phyloP scores from a whole-genome alignment of 2,113 vertebrate genomes.

The Otis tarda region DNA sequence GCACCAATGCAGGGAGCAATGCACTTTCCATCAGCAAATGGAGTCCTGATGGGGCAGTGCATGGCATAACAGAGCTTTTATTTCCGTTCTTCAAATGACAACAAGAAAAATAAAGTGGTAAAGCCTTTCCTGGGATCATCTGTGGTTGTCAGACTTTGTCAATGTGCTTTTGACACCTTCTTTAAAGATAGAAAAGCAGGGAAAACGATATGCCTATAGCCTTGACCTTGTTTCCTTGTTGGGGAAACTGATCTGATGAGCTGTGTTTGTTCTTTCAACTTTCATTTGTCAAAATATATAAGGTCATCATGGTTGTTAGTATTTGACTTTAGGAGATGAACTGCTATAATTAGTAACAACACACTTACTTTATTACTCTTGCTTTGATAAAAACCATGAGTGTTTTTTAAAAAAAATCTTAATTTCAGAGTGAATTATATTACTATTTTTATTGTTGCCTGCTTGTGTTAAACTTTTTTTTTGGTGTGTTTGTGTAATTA shows the following conservation, averaged over 20 bases:
- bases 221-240: slow-evolving; percentile 49
- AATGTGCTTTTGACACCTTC: slow-evolving; percentile 50
- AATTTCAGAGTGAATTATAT: slow-evolving; percentile 62
- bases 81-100: slow-evolving; percentile 63
- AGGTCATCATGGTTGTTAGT: slow-evolving; percentile 6
- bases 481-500: slow-evolving; percentile 48
- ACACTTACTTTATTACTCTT: slow-evolving; percentile 50
- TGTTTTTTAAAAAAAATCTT: slow-evolving; percentile 14
- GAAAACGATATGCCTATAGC: neutral
- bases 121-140: slow-evolving; percentile 51
- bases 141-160: slow-evolving; percentile 63
- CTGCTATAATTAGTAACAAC: slow-evolving; percentile 54
- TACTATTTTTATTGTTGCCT: slow-evolving; percentile 45
- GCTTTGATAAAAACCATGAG: slow-evolving; percentile 35
- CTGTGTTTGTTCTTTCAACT: slow-evolving; percentile 52
- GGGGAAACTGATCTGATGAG: slow-evolving; percentile 22
- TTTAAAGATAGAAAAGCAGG: slow-evolving; percentile 31
- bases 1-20: neutral
- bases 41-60: neutral
- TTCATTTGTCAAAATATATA: slow-evolving; percentile 58
- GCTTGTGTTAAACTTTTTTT: slow-evolving; percentile 32
- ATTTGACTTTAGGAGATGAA: slow-evolving; percentile 55
- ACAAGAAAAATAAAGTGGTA: slow-evolving; percentile 22
- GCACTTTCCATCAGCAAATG: slow-evolving; percentile 39
- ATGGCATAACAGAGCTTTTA: slow-evolving; percentile 59